Percentiles rank a stretch among this genome's conserved stretches.
Conservation (phyloP, 2,797 vertebrate species). For the Harpagifer antarcticus region DNA sequence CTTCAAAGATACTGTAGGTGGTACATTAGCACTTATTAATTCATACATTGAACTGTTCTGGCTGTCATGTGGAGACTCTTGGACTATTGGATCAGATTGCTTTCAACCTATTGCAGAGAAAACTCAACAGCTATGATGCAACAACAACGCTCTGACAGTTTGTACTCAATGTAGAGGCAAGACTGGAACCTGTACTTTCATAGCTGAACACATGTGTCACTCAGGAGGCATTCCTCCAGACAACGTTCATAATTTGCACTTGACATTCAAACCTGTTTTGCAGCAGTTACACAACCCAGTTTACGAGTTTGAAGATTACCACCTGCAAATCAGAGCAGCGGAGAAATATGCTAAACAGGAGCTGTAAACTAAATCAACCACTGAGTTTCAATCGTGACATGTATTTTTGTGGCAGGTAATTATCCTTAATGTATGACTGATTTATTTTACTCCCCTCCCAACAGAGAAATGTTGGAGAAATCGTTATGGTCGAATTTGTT, state of each 20-base stretch:
- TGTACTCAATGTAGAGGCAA: conserved; percentile 16
- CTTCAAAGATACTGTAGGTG: conserved; percentile 41
- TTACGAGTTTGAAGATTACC: conserved; percentile 29
- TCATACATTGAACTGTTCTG: conserved; percentile 28
- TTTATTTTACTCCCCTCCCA: conserved; percentile 1
- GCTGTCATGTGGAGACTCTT: conserved; percentile 25
- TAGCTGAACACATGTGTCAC: conserved; percentile 45
- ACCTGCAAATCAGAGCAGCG: conserved; percentile 16
- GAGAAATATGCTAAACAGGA: conserved; percentile 1
- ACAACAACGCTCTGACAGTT: conserved; percentile 22
- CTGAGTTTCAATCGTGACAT: not conserved
- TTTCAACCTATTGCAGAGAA: conserved; percentile 14
- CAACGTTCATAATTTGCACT: conserved; percentile 30
- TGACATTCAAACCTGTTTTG: conserved; percentile 77
- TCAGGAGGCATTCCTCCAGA: conserved; percentile 62
- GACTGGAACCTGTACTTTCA: conserved; percentile 52
- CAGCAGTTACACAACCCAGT: conserved; percentile 62
- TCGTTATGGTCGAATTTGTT: conserved; percentile 16
- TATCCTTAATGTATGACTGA: not conserved
- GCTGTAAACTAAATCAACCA: conserved; percentile 7
- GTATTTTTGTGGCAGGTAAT: conserved; percentile 6
- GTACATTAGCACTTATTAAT: conserved; percentile 37
- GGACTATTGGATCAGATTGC: conserved; percentile 32
- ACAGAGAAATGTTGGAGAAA: not conserved
- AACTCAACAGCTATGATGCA: conserved; percentile 33